Evolutionary conservation across 2,888 invertebrate species (phyloP).

Genomic region (Drosophila mettleri): DNA sequence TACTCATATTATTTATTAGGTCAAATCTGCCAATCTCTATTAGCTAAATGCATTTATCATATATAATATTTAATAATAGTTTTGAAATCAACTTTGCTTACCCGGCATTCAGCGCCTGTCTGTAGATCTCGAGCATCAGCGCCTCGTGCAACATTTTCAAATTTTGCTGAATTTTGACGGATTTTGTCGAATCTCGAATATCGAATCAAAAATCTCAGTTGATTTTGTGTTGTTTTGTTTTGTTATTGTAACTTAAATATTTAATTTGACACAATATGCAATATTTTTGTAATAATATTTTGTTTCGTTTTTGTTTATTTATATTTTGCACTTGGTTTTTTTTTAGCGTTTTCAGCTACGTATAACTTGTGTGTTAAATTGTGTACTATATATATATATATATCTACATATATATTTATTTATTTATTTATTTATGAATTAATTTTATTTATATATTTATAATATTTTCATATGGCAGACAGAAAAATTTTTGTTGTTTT

Average conservation of each 20-base stretch:
- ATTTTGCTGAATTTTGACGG: slow-evolving; percentile 80
- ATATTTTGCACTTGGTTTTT: slow-evolving; percentile 82
- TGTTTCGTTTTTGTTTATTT: slow-evolving; percentile 35
- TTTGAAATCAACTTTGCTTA: slow-evolving; percentile 58
- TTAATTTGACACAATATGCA: slow-evolving; percentile 74
- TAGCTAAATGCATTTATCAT: too few relatives aligned
- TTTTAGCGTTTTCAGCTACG: slow-evolving; percentile 69
- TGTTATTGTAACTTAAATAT: slow-evolving; percentile 36
- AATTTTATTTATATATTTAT: slow-evolving; percentile 37
- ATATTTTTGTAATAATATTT: slow-evolving; percentile 32
- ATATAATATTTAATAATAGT: background rate
- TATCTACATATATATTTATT: slow-evolving; percentile 33
- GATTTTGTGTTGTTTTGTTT: slow-evolving; percentile 9
- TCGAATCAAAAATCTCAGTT: background rate
- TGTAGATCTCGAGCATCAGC: slow-evolving; percentile 84
- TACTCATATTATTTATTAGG: too few relatives aligned
- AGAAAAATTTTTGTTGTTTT: slow-evolving; percentile 60
- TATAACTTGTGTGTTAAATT: slow-evolving; percentile 70
- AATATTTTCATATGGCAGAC: slow-evolving; percentile 66
- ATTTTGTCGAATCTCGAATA: background rate
- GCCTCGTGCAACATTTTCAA: slow-evolving; percentile 84
- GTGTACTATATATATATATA: slow-evolving; percentile 59
- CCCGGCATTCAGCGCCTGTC: slow-evolving; percentile 84
- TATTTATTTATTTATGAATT: slow-evolving; percentile 20
- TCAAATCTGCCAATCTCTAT: too few relatives aligned